These are phyloP conservation scores for Pheosia gnoma DNA, from an alignment of 2,888 invertebrate genomes.

Conservation along the genomic window DNA sequence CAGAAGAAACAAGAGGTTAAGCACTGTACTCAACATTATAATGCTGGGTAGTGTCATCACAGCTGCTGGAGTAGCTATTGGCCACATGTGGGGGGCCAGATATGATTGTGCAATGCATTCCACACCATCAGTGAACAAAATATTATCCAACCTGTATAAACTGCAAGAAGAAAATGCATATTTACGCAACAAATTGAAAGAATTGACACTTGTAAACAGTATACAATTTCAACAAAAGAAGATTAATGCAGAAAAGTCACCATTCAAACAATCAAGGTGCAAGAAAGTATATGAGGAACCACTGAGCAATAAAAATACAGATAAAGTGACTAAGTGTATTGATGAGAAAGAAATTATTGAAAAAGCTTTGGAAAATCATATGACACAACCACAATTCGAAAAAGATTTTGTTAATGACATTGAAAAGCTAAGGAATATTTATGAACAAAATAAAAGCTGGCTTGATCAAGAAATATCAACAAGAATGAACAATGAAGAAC, in stretches of 20 bases:
- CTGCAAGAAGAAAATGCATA: slow-evolving; percentile 79
- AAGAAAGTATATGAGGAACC: slow-evolving; percentile 75
- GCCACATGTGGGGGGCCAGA: slow-evolving; percentile 80
- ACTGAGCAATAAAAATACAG: slow-evolving; percentile 58
- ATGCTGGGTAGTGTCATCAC: slow-evolving; percentile 79
- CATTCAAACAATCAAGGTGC: slow-evolving; percentile 63
- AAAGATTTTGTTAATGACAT: slow-evolving; percentile 66
- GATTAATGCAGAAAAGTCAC: slow-evolving; percentile 44
- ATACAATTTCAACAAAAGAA: slow-evolving; percentile 55
- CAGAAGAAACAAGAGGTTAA: slow-evolving; percentile 74
- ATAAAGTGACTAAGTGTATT: slow-evolving; percentile 66
- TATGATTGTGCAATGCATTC: slow-evolving; percentile 70
- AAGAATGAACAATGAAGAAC: slow-evolving; percentile 56
- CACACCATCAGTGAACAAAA: slow-evolving; percentile 73
- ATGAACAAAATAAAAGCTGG: slow-evolving; percentile 73
- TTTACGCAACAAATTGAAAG: slow-evolving; percentile 70
- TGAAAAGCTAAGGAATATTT: slow-evolving; percentile 64
- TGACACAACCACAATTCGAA: slow-evolving; percentile 54
- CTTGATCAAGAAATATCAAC: slow-evolving; percentile 66
- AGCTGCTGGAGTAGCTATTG: slow-evolving; percentile 77
- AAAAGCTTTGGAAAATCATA: slow-evolving; percentile 40
- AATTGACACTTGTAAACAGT: slow-evolving; percentile 58
- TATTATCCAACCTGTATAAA: slow-evolving; percentile 77
- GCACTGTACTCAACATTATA: slow-evolving; percentile 75
- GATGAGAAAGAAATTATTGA: slow-evolving; percentile 51